phyloP scores from a whole-genome alignment of 2,113 vertebrate genomes.

The Enhydra lutris region DNA sequence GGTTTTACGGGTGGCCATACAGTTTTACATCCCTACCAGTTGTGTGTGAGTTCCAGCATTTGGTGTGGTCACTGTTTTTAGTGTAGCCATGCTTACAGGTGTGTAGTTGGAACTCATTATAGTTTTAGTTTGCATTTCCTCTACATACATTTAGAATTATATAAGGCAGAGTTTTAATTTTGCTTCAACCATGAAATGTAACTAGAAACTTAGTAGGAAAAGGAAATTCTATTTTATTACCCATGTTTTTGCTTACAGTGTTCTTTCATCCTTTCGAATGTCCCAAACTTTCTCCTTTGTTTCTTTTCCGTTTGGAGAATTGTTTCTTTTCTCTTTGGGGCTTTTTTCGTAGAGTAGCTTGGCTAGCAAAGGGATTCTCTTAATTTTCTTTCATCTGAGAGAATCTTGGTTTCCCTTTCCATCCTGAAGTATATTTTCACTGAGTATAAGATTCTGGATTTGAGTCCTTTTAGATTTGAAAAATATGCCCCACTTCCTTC shows the following conservation, averaged over 20 bases:
- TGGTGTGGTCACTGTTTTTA: neutral
- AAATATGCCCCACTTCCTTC: neutral
- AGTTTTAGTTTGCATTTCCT: neutral
- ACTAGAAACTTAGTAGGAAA: neutral
- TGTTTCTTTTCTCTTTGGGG: neutral
- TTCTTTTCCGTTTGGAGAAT: neutral
- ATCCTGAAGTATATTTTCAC: neutral
- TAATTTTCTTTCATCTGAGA: neutral
- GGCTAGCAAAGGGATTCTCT: neutral
- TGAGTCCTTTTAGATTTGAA: neutral
- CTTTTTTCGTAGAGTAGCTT: neutral
- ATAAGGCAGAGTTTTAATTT: neutral
- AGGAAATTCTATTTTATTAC: neutral
- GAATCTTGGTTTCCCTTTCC: neutral
- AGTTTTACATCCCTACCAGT: neutral
- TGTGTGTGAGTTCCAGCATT: neutral
- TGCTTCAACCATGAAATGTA: neutral
- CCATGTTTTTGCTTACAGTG: neutral
- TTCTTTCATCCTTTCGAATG: neutral
- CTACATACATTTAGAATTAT: neutral
- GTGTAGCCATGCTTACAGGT: neutral
- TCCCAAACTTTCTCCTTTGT: neutral
- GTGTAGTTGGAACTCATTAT: neutral
- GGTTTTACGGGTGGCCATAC: neutral
- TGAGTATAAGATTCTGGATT: neutral